A percentile compares a stretch with the other conserved stretches of the same genome.
phyloP scores from a whole-genome alignment of 2,888 invertebrate species.

The Mythimna lalbum region DNA sequence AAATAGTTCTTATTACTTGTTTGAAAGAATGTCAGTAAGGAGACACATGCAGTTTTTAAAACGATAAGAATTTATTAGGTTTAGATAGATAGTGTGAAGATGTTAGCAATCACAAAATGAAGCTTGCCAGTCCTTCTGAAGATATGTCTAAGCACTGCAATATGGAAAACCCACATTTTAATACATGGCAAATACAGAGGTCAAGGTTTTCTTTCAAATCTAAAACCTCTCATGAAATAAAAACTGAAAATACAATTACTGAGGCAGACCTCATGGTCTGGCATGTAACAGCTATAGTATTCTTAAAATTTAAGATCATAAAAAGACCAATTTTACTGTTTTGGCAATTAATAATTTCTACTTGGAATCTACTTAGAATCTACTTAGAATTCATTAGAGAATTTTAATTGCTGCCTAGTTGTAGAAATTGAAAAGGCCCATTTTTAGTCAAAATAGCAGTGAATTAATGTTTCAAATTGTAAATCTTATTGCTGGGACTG shows the following conservation, averaged over 20 bases:
- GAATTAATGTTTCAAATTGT: neutral
- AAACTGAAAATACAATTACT: neutral
- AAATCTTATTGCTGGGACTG: neutral
- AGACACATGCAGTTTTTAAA: neutral
- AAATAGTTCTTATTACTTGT: conserved; percentile 9
- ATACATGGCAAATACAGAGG: neutral
- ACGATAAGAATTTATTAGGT: neutral
- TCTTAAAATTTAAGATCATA: neutral
- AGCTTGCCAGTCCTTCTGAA: neutral
- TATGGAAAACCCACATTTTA: neutral
- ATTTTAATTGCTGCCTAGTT: neutral
- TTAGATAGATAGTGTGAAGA: neutral
- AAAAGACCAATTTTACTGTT: too few relatives aligned
- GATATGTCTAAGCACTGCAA: neutral
- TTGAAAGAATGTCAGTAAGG: neutral
- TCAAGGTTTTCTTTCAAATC: neutral
- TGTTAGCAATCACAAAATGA: neutral
- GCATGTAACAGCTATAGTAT: neutral
- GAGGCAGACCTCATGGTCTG: neutral
- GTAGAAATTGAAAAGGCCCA: neutral
- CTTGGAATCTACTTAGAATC: conserved; percentile 3
- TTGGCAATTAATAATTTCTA: too few relatives aligned
- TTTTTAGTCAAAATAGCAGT: neutral
- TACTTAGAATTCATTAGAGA: neutral
- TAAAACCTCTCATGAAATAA: neutral